Percentiles rank a stretch among this genome's conserved stretches.
Conservation (phyloP, 2,797 vertebrate species). For the Chiloscyllium punctatum region DNA sequence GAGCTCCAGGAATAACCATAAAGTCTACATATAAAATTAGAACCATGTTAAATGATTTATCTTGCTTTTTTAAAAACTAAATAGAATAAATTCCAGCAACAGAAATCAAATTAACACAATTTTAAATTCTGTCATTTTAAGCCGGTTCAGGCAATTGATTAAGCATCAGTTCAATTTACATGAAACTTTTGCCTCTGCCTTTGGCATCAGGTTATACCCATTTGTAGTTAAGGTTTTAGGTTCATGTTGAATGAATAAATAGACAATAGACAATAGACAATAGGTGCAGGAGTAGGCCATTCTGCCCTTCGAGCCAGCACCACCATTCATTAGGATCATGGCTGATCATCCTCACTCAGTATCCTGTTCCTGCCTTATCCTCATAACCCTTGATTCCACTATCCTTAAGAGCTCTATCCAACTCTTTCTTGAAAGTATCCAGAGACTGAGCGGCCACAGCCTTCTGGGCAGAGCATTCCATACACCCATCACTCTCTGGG, state of each 20-base stretch:
- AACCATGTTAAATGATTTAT: background rate
- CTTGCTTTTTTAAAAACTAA: background rate
- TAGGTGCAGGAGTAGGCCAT: no score
- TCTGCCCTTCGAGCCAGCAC: no score
- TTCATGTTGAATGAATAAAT: background rate
- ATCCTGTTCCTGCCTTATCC: no score
- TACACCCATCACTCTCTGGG: no score
- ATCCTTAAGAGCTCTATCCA: no score
- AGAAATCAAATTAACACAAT: background rate
- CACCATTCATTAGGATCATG: no score
- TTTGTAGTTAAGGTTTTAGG: background rate
- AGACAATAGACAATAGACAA: no score
- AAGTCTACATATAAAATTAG: background rate
- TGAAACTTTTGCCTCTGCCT: background rate
- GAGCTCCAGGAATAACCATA: background rate
- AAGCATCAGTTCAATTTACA: background rate
- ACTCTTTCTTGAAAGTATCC: no score
- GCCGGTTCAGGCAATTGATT: background rate
- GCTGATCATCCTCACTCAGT: no score
- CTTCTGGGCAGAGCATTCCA: no score
- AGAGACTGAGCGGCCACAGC: no score
- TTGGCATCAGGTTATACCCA: background rate
- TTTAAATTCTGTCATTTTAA: background rate
- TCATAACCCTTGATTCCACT: no score
- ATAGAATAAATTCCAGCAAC: background rate